phyloP scores from a whole-genome alignment of 2,113 vertebrate species.

The Mus spicilegus region DNA sequence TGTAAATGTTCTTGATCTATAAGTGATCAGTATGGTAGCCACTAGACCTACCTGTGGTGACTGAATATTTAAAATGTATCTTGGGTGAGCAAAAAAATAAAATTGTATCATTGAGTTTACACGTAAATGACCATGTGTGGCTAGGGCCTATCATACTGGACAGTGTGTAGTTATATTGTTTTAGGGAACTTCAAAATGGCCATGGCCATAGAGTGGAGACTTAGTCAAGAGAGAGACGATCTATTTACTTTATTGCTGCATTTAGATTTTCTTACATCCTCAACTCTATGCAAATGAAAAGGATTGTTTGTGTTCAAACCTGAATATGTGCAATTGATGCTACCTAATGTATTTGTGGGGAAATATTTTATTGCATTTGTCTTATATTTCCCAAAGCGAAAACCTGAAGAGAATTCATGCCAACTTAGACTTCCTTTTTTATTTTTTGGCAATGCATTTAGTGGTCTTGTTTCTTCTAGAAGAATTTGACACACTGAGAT shows the following conservation, averaged over 20 bases:
- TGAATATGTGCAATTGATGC: neutral
- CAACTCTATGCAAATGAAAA: neutral
- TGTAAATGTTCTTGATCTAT: neutral
- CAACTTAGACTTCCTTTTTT: neutral
- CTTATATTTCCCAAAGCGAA: conserved; percentile 9
- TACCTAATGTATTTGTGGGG: neutral
- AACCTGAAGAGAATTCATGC: neutral
- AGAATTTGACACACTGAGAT: neutral
- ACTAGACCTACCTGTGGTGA: neutral
- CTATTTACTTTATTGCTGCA: neutral
- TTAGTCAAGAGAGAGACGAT: neutral
- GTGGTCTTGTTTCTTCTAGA: conserved; percentile 5
- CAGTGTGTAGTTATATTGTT: neutral
- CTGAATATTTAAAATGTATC: neutral
- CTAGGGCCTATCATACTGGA: neutral
- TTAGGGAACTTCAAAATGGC: neutral
- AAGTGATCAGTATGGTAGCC: neutral
- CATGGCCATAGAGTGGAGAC: too few species aligned
- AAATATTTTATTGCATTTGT: neutral
- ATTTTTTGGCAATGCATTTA: neutral
- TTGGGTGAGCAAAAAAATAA: neutral
- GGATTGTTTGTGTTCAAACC: conserved; percentile 14
- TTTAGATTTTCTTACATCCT: neutral
- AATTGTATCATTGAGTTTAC: conserved; percentile 33
- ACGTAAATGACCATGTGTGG: neutral